Evolutionary conservation across 2,888 invertebrate genomes (phyloP), one percentile per base, ranked within the genome.

Genomic region (Drosophila gaucha): DNA sequence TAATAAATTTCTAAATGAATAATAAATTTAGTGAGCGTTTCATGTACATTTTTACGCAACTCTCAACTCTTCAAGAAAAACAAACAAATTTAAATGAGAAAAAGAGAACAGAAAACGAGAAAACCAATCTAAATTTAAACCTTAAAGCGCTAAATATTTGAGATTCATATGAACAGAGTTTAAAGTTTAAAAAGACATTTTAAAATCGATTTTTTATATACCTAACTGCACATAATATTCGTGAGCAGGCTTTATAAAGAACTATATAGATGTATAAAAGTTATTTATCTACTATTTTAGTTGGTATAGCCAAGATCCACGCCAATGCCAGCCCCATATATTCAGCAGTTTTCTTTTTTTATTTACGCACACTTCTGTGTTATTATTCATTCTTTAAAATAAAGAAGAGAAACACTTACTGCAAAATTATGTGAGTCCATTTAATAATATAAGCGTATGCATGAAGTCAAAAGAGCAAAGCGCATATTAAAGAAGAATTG

Each of bases 1-100:
- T 82, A 88, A 82, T 82, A 82, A 82, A 88, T 88, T 88, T 88
- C 82, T 82, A 86, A 83, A 82, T 85, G 88, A 88, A 82, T 82
- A 86, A 88, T 78, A 88, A 69, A 68, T 63, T 72, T 78, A 75
- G 73, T 63, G 65, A 75, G 84, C 79, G 76, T 88, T 88, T 75
- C 59, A 80, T 80, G 80, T 87, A 84, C 63, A 86, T 85, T 86
- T 86, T 63, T 73, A 79, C 70, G 73, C 69, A 62, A 69, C 51
- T 49, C 56, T 57, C 31, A 33, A 49, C 46, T 31, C 35, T 35
- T 30, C 35, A 14, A 30, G 22, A 28, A 39, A 18, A 12, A 36
- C 16, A 18, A 35, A 39, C 36, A 30, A 18, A 43, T 54, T 4
- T 22, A 3, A 24, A 41, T n/a, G 6, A 22, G 14, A 31, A 22